A percentile compares a stretch with the other conserved stretches of the same genome.
Evolutionary conservation across 2,113 vertebrate species (phyloP).

Genomic region (Pelecanoides urinatrix): DNA sequence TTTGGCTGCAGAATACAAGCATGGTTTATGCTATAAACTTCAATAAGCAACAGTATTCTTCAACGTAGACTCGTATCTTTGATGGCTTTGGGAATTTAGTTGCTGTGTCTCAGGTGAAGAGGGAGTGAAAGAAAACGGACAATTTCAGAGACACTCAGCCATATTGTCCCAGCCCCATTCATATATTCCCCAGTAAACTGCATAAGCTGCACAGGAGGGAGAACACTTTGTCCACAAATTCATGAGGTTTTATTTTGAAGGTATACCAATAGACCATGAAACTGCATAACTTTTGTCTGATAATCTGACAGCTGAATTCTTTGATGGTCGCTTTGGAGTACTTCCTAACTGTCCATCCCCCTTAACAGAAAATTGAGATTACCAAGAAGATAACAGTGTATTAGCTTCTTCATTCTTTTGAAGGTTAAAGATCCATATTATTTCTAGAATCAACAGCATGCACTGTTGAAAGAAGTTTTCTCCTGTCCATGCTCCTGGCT

Average conservation of each 20-base stretch:
- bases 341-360: not conserved
- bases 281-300: not conserved
- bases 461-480: not conserved
- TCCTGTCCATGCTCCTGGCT: not conserved
- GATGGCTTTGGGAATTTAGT: not conserved
- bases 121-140: not conserved
- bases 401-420: not conserved
- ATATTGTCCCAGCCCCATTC: not conserved
- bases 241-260: not conserved
- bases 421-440: not conserved
- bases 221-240: not conserved
- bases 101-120: not conserved
- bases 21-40: not conserved
- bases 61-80: not conserved
- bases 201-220: not conserved
- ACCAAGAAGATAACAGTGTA: not conserved
- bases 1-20: not conserved
- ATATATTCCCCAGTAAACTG: not conserved
- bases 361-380: not conserved
- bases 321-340: not conserved
- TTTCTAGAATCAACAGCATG: not conserved
- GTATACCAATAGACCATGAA: not conserved
- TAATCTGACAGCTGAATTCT: not conserved
- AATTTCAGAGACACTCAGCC: not conserved
- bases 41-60: not conserved